Base-by-base conservation (phyloP, 2,113 vertebrate species). In the Heterochromis multidens region DNA sequence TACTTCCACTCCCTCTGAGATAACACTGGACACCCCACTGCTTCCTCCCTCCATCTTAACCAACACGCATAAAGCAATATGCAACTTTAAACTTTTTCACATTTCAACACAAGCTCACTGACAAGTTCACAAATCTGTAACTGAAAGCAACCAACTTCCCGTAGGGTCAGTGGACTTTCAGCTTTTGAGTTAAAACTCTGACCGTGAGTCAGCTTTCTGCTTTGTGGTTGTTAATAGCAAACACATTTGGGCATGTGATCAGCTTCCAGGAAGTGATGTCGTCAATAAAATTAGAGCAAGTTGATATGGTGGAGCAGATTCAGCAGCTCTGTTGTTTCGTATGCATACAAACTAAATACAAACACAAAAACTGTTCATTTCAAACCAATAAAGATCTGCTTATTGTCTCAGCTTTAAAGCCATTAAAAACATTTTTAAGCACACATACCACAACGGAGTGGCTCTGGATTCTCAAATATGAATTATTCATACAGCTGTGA, bases 1-100 rank as follows among this genome's bases (percentile, higher is more conserved):
- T 63, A 65, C 74, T 87, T 81, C 54, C 67, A 56, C 70, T 46
- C 56, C 25, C 63, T 81, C 63, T 80, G 83, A 88, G 83, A 59
- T 80, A 89, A 90, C 78, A 59, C 58, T 80, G 57, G 74, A 81
- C 58, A 77, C 82, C 78, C n/a, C 27, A 1, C 72, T 49, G 60
- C 67, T 80, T 67, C 49, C 58, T 27, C 13, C 31, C 77, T 21
- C 21, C 27, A 4, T 29, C n/a, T 40, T 63, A 6, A 37, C n/a
- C 27, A 61, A 76, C n/a, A 77, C 1, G 23, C 12, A 86, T 4
- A 46, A 5, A 80, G 72, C 52, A 79, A 60, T 31, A 84, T 7
- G 29, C 33, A 87, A 83, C 87, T 80, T 79, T 88, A 77, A 90
- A 74, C 86, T 81, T 79, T 79, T 86, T 82, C 62, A 76, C 40